Evolutionary conservation across 2,888 invertebrate species (phyloP).

Genomic region (Zhuqinia jingwanae): DNA sequence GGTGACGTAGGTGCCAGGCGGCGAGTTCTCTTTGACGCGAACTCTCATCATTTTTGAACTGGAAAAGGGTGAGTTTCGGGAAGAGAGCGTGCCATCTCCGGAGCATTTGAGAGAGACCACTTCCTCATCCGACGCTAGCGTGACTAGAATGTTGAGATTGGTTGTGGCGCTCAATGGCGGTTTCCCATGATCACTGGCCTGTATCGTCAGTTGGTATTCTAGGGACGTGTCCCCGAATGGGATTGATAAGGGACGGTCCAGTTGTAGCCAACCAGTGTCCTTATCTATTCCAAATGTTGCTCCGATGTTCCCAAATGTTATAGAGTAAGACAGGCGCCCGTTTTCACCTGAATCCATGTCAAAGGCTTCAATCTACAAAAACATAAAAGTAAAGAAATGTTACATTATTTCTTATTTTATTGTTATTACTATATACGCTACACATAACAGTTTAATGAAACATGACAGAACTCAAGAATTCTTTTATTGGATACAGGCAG

Average conservation of each 20-base stretch:
- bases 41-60: constrained; percentile 78
- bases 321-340: constrained; percentile 90
- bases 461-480: too few relatives aligned
- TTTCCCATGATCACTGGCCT: constrained; percentile 91
- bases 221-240: constrained; percentile 83
- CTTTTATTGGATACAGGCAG: too few relatives aligned
- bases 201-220: constrained; percentile 92
- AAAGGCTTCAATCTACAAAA: constrained; percentile 83
- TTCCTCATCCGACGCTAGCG: constrained; percentile 85
- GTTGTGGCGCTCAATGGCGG: constrained; percentile 88
- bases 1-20: constrained; percentile 89
- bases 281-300: constrained; percentile 92
- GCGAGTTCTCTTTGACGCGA: constrained; percentile 87
- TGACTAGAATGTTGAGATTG: constrained; percentile 92
- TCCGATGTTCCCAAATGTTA: constrained; percentile 93
- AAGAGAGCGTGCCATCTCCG: constrained; percentile 74
- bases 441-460: neutral
- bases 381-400: constrained; percentile 2
- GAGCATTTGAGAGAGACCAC: constrained; percentile 76
- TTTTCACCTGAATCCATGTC: constrained; percentile 92
- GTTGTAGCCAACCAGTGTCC: constrained; percentile 87
- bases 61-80: constrained; percentile 59
- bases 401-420: neutral
- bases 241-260: constrained; percentile 86
- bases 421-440: neutral